Evolutionary conservation across 2,797 vertebrate species (phyloP).

Genomic region (Chiloscyllium punctatum): DNA sequence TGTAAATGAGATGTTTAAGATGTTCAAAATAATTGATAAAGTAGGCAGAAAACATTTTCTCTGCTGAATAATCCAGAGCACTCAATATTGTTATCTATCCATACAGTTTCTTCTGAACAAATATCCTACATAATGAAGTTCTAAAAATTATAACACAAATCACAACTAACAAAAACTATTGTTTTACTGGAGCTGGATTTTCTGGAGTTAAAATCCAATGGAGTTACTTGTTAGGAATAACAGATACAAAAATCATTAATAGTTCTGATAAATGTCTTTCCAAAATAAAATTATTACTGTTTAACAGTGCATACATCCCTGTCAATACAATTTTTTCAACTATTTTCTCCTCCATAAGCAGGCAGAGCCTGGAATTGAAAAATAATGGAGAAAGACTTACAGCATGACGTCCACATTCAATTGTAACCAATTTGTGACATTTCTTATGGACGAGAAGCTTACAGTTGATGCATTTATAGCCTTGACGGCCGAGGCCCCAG

Average conservation of each 20-base stretch:
- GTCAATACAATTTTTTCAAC: not conserved
- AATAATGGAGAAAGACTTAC: constrained; percentile 3
- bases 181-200: not conserved
- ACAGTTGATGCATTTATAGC: constrained; percentile 98
- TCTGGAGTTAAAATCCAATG: not conserved
- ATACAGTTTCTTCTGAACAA: not conserved
- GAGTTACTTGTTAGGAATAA: not conserved
- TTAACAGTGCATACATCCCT: not conserved
- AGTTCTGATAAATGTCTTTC: not conserved
- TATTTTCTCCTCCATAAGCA: not conserved
- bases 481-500: constrained; percentile 94
- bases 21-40: not conserved
- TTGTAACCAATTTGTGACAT: constrained; percentile 88
- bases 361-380: not conserved
- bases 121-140: not conserved
- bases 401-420: constrained; percentile 76
- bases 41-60: not conserved
- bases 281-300: not conserved
- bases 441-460: constrained; percentile 98
- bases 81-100: not conserved
- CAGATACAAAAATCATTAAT: not conserved
- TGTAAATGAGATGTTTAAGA: not conserved
- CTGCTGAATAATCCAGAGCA: too few relatives aligned
- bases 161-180: not conserved
- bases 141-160: not conserved